Base-by-base conservation (phyloP, 2,797 vertebrate species). In the Semotilus atromaculatus region DNA sequence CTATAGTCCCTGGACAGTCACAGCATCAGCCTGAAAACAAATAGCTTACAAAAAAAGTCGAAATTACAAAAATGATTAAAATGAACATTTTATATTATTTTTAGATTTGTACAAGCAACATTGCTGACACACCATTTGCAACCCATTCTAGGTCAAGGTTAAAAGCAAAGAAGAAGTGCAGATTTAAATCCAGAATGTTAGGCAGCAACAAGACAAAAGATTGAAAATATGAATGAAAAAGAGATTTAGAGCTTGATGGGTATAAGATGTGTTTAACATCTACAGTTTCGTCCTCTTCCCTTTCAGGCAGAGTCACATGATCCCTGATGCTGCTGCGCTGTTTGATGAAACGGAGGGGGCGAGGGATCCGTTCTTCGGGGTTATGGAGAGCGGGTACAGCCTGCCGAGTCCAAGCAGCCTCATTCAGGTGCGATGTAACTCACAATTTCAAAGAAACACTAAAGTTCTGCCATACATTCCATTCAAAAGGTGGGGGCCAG, bases 341-440 rank as follows among this genome's bases (percentile, higher is more conserved):
- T 92, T 96, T 94, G 92, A 95, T 55, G 90, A 93, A 72, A 78
- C 94, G 2, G 96, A 96, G 83, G 91, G 93, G 70, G 95, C 95
- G 3, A 91, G 86, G 0, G 94, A 97, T 80, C 97, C 97, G 1
- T 93, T 97, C 45, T 98, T 97, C 79, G 97, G 97, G 36, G 64
- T 90, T 81, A 96, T 98, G 95, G 77, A 89, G 36, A 87, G 93
- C 84, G 88, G 81, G 1, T 91, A 93, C 0, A 19, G n/a, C 18
- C 81, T 95, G 77, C 94, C 95, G 5, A 96, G 96, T 58, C 96
- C 96, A 71, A 84, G 43, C 0, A 38, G 85, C 13, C 93, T 97
- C 31, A 93, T 95, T n/a, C 89, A 95, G 94, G 97, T 97, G 81
- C 45, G 1, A 2, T 19, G 51, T 26, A 18, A 14, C 8, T 60